Base-by-base conservation (phyloP, 1,140 invertebrate species). In the Drosophila leontia region DNA sequence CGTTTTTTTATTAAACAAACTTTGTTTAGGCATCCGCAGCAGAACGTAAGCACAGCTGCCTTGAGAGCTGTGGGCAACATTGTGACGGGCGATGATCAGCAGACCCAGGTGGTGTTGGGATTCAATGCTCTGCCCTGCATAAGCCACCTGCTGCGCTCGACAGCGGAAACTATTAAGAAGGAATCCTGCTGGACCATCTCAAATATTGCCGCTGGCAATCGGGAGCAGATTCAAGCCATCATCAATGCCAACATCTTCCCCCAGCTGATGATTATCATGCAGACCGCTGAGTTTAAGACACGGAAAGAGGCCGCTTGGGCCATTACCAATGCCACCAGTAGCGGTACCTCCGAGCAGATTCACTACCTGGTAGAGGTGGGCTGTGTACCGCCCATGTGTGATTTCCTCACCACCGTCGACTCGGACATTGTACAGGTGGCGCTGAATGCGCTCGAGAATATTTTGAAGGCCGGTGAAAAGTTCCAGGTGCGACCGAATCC, bases 171-270 rank as follows among this genome's bases (percentile, higher is more conserved):
- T 29, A 96, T 99, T 50, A 95, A 97, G 57, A 99, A 99, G 94
- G 99, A 99, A 93, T 98, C 98, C 7, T 99, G 98, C 92, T 99
- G 99, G 98, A 99, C 98, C 47, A 96, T 99, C 75, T 99, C 98
- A 42, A 99, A 99, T 93, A 99, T 99, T 57, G 99, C 98, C 4
- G 98, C 98, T 59, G 98, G 99, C 53, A 99, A 99, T 94, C 95
- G 97, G 51, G 95, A 96, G 81, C 99, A 99, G 94, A 98, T 99
- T 80, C 94, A 99, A 96, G 96, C 97, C 74, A 98, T 99, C 8
- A 98, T 99, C 83, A 98, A 99, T 94, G 97, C 97, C 23, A 97
- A 98, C 84, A 98, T 99, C 80, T 98, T 99, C 91, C 98, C 98
- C 6, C 94, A 96, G 51, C 93, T 99, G 41, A 98, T 99, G 82